Evolutionary conservation across 2,113 vertebrate genomes (phyloP).

Genomic region (Neofelis nebulosa): DNA sequence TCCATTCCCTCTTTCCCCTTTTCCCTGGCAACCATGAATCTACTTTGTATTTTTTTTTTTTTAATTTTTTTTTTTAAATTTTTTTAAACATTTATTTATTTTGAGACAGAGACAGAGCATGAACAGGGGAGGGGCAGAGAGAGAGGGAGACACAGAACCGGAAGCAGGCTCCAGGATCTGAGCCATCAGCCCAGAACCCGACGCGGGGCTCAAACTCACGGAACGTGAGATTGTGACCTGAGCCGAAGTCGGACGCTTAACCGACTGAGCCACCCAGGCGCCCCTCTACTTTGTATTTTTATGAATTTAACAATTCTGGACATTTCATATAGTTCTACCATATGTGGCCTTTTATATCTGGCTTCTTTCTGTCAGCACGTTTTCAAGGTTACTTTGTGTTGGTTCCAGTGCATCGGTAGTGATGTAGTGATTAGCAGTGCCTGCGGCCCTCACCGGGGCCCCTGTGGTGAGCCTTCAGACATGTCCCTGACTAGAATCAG

Average conservation of each 20-base stretch:
- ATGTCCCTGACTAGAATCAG: accelerated
- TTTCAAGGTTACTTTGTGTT: neutral
- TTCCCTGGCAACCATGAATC: neutral
- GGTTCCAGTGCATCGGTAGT: neutral
- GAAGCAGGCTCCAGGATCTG: too few relatives aligned
- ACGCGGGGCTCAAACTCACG: too few relatives aligned
- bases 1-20: neutral
- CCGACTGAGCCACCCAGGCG: too few relatives aligned
- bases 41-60: neutral
- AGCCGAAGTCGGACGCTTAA: too few relatives aligned
- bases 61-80: too few relatives aligned
- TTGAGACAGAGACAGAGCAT: too few relatives aligned
- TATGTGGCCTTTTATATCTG: neutral
- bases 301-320: neutral
- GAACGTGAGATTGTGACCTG: too few relatives aligned
- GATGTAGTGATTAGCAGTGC: neutral
- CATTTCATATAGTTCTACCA: neutral
- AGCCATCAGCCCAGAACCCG: too few relatives aligned
- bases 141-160: too few relatives aligned
- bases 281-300: neutral
- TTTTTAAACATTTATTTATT: too few relatives aligned
- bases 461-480: neutral
- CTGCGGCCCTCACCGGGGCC: too few relatives aligned
- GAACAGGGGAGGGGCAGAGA: too few relatives aligned
- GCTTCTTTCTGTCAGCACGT: neutral